Conservation (phyloP, 2,888 invertebrate genomes). For the Agrenia bidenticulata region DNA sequence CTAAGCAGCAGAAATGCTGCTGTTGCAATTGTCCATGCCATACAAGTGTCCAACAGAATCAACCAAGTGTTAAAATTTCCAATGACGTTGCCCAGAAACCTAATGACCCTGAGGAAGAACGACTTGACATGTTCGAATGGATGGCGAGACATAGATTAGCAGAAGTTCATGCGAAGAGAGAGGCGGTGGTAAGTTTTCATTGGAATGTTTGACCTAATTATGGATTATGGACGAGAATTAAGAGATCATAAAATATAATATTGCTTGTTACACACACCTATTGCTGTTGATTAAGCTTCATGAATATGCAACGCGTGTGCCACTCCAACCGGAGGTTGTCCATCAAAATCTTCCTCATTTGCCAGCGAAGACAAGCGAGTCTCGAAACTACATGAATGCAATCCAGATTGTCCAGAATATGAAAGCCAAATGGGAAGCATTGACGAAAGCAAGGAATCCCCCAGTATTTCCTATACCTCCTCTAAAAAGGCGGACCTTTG, state of each 20-base stretch:
- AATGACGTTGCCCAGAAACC: no score
- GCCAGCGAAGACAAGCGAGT: neutral
- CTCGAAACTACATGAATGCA: neutral
- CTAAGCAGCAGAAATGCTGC: no score
- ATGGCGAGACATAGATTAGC: neutral
- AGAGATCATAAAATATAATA: neutral
- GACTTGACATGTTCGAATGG: neutral
- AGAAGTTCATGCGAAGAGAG: neutral
- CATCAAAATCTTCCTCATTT: neutral
- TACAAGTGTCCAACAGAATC: no score
- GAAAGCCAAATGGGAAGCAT: conserved; percentile 6
- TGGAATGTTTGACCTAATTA: no score
- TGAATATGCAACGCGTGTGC: neutral
- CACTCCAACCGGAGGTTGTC: conserved; percentile 1
- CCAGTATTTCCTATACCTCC: neutral
- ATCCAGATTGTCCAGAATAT: neutral
- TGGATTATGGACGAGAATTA: no score
- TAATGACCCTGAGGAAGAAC: neutral
- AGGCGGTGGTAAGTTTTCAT: neutral
- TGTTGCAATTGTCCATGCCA: no score
- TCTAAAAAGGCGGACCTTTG: no score
- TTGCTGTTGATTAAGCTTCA: neutral
- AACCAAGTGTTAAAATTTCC: no score
- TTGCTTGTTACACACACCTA: neutral
- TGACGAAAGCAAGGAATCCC: neutral